Evolutionary conservation across 2,113 vertebrate species (phyloP).

Genomic region (Falcunculus frontatus): DNA sequence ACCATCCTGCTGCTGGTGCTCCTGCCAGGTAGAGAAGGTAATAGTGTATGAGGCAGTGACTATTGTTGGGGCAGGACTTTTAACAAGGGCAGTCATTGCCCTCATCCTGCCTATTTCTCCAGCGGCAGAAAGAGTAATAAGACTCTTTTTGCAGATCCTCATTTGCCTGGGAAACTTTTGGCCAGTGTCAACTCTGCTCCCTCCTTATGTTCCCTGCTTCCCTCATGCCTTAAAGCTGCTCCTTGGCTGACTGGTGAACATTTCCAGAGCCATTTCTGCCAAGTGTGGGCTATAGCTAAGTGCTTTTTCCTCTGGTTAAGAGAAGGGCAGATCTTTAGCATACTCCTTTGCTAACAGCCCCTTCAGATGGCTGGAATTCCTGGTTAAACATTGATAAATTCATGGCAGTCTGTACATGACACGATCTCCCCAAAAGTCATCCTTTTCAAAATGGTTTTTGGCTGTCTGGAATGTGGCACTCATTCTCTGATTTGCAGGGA

Average conservation of each 20-base stretch:
- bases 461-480: neutral
- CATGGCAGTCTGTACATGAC: neutral
- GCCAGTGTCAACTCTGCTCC: neutral
- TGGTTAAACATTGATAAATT: neutral
- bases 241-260: neutral
- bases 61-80: neutral
- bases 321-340: neutral
- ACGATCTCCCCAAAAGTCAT: fast-evolving
- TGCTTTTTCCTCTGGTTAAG: neutral
- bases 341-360: neutral
- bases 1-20: neutral
- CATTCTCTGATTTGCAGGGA: neutral
- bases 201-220: neutral
- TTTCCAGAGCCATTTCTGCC: neutral
- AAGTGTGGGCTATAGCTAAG: neutral
- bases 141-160: neutral
- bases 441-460: neutral
- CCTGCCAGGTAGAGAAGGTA: neutral
- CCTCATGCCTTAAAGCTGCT: neutral
- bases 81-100: neutral
- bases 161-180: neutral
- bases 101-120: neutral
- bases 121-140: neutral
- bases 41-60: neutral
- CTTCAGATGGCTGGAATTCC: neutral